Base-by-base conservation (phyloP, 2,888 invertebrate genomes). In the Shargacucullia verbasci region DNA sequence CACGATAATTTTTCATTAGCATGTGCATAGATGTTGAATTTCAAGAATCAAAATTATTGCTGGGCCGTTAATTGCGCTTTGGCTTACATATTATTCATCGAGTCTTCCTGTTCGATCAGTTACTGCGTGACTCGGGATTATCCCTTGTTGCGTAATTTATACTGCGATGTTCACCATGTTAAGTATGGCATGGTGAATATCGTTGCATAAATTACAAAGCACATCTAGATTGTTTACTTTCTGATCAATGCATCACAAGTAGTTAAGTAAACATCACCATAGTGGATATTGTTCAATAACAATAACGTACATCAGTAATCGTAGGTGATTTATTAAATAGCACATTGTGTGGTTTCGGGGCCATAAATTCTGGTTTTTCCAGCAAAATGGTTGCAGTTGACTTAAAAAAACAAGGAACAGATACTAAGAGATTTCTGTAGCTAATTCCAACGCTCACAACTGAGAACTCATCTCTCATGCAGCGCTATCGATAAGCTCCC, bases 1-100 rank as follows among this genome's bases (percentile, higher is more conserved):
- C 56, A 63, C 64, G 69, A 65, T 67, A 63, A 60, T 70, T 67
- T 52, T 31, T 59, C 38, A 56, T 73, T 72, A 66, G 43, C 53
- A 60, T 70, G 58, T 33, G 43, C 52, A 63, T 70, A 59, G 7
- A 39, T 50, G n/a, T 54, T 56, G 40, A 50, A 46, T 60, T 34
- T 49, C 31, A 56, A 49, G 35, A 40, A 6, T 29, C 29, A 6
- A 29, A 9, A 9, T 41, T 34, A 44, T 45, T 29, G 20, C 10
- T 39, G 35, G 14, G 38, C n/a, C 5, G 47, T 33, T 50, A 38
- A 40, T 41, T 50, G 46, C 15, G 47, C n/a, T 31, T 39, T 49
- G 10, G 14, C 13, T 33, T 25, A 31, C 14, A 31, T 20, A 3
- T 20, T 4, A 4, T 20, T 20, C 20, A 20, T 20, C 2, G 20